Conservation (phyloP, 2,888 invertebrate species). For the Rotaria sp. region DNA sequence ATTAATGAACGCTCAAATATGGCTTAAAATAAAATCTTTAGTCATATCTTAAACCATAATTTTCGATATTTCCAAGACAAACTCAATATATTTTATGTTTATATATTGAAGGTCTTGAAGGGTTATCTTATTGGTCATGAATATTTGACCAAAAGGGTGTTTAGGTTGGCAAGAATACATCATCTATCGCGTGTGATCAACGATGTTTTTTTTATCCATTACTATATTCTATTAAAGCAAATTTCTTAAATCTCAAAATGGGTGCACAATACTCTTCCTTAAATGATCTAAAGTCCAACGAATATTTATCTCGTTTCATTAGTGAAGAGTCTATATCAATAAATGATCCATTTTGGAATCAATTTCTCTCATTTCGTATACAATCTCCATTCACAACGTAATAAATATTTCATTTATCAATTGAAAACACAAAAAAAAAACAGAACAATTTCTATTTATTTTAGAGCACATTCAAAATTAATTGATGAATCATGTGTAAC, state of each 20-base stretch:
- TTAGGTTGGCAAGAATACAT: neutral
- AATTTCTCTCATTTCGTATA: slow-evolving; percentile 80
- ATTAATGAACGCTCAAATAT: no score
- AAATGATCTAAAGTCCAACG: slow-evolving; percentile 67
- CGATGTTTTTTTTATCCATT: neutral
- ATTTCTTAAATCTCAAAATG: slow-evolving; percentile 44
- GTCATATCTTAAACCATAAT: no score
- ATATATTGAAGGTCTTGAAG: neutral
- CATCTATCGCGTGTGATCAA: neutral
- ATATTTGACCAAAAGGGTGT: neutral
- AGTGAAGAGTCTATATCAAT: slow-evolving; percentile 71
- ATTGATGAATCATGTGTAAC: slow-evolving; percentile 73
- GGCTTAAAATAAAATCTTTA: no score
- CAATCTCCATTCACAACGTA: slow-evolving; percentile 66
- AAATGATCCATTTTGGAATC: slow-evolving; percentile 88
- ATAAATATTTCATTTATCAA: neutral
- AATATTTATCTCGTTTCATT: slow-evolving; percentile 70
- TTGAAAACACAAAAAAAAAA: neutral
- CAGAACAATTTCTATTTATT: neutral
- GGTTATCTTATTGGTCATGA: neutral
- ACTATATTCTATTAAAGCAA: neutral
- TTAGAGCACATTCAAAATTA: slow-evolving; percentile 67
- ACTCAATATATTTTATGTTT: no score
- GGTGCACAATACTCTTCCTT: slow-evolving; percentile 54
- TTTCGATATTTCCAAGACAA: no score